Evolutionary conservation across 2,888 invertebrate genomes (phyloP).

Genomic region (Lypha dubia): DNA sequence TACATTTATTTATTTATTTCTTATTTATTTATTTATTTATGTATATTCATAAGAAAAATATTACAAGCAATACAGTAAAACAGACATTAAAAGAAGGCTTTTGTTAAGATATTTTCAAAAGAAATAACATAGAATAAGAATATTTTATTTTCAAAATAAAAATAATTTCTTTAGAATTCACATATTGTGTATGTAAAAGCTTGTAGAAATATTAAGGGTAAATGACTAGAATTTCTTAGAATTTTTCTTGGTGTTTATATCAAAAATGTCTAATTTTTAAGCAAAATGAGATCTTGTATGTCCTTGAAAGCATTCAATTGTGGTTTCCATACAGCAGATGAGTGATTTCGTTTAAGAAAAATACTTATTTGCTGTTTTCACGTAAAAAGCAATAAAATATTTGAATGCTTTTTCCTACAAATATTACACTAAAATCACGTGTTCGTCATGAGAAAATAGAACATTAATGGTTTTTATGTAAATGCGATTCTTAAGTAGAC

Average conservation of each 20-base stretch:
- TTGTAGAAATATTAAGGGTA: not conserved
- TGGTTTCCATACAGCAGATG: too few relatives aligned
- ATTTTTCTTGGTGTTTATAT: not conserved
- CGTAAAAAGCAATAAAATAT: too few relatives aligned
- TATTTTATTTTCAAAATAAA: not conserved
- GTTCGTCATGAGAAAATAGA: too few relatives aligned
- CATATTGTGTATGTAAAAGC: not conserved
- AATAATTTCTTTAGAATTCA: not conserved
- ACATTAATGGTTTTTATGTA: too few relatives aligned
- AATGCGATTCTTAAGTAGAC: not conserved
- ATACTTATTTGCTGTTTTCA: too few relatives aligned
- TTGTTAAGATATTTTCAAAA: not conserved
- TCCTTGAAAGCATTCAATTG: too few relatives aligned
- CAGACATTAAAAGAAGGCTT: not conserved
- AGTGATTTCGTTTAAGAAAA: too few relatives aligned
- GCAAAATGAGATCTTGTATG: too few relatives aligned
- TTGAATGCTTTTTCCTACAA: too few relatives aligned
- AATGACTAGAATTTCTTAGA: not conserved
- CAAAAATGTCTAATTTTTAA: not conserved
- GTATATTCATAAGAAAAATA: not conserved
- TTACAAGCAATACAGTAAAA: not conserved
- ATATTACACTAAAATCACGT: too few relatives aligned
- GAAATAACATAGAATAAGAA: not conserved
- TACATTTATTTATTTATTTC: conserved; percentile 7
- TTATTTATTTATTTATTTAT: not conserved